Conservation (phyloP, 2,888 invertebrate genomes). For the Tachystola acroxantha region DNA sequence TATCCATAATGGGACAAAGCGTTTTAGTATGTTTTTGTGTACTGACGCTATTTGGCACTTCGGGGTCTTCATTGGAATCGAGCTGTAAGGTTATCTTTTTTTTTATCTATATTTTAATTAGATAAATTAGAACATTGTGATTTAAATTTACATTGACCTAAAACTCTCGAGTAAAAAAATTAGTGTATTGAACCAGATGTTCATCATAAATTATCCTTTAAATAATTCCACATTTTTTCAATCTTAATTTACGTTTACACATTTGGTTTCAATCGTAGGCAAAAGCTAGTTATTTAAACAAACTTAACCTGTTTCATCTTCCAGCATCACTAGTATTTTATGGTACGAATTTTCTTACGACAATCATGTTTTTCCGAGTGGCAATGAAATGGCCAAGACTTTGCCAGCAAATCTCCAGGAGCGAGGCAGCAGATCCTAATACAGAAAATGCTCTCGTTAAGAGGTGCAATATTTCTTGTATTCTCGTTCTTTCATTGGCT, state of each 20-base stretch:
- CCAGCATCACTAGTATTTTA: constrained; percentile 42
- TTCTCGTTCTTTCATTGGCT: constrained; percentile 34
- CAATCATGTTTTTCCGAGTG: constrained; percentile 37
- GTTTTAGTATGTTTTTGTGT: constrained; percentile 25
- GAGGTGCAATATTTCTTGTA: constrained; percentile 37
- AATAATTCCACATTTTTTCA: too few relatives aligned
- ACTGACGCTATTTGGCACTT: constrained; percentile 28
- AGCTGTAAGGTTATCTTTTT: constrained; percentile 33
- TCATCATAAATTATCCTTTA: too few relatives aligned
- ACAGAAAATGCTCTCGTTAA: constrained; percentile 28
- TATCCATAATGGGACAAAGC: constrained; percentile 32
- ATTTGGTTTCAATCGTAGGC: too few relatives aligned
- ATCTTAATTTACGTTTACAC: too few relatives aligned
- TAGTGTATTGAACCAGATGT: too few relatives aligned
- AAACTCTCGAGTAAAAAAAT: too few relatives aligned
- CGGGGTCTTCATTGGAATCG: constrained; percentile 28
- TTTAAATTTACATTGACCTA: too few relatives aligned
- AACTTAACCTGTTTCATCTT: too few relatives aligned
- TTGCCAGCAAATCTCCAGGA: constrained; percentile 32
- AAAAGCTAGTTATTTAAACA: too few relatives aligned
- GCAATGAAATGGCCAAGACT: constrained; percentile 48
- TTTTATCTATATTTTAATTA: background rate
- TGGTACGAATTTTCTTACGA: constrained; percentile 29
- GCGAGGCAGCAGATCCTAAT: constrained; percentile 39
- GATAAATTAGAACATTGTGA: too few relatives aligned